Evolutionary conservation across 2,113 vertebrate genomes (phyloP), one percentile per base, ranked within the genome.

Genomic region (Motacilla tschutschensis): DNA sequence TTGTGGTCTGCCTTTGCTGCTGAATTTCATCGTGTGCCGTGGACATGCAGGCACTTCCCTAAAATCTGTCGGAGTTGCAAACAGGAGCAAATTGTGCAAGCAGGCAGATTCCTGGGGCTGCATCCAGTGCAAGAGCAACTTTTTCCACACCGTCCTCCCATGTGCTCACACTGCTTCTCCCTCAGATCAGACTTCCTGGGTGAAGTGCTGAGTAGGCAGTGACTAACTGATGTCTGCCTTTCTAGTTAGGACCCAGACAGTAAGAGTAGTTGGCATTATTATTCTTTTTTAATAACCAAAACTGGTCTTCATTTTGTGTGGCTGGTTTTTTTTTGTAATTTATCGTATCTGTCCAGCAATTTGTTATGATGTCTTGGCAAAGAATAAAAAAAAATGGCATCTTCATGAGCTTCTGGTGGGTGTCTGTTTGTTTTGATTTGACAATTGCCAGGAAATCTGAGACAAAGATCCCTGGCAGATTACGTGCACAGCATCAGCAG

Each of bases 31-130:
- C 62, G 3, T 38, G 28, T 65, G 16, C 55, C 2, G 0, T 17
- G 12, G 83, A 36, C 66, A 8, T 20, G 65, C 58, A 67, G 83
- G 35, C 33, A 57, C 88, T 95, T 93, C 83, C 73, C 77, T 89
- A 81, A 55, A 83, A 95, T 58, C 46, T 0, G 9, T 77, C 31
- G 2, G 65, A 81, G 80, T 8, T 83, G 66, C 94, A 88, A 48
- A 83, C 71, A 0, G 3, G 66, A 79, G 59, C 46, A 24, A 29
- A 81, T 86, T 90, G 80, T 91, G 92, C 89, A 88, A 90, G 74
- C 50, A 5, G 54, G 81, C 86, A 79, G 43, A 94, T 95, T 94
- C 81, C 81, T 80, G 86, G 70, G 44, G 71, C 47, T 90, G 84
- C 69, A 46, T 53, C 63, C 70, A 31, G 29, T 65, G 74, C 88